Percentiles rank a stretch among this genome's conserved stretches.
Evolutionary conservation across 2,888 invertebrate genomes (phyloP).

Genomic region (Philhelius pedissequus): DNA sequence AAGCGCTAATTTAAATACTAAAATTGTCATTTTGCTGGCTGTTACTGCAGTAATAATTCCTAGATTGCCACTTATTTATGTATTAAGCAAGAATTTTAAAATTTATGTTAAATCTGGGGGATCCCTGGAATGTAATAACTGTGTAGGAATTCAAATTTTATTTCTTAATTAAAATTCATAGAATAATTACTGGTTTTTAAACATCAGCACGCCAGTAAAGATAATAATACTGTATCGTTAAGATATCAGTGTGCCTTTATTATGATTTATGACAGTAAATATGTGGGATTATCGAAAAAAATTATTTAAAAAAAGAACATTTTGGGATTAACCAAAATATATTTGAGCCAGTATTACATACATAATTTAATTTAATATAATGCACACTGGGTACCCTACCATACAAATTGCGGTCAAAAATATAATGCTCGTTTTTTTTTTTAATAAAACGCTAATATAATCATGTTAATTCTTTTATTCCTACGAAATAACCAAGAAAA

Average conservation of each 20-base stretch:
- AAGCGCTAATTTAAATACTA: slow-evolving; percentile 38
- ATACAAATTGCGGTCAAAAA: no score
- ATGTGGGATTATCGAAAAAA: background rate
- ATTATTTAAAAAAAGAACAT: no score
- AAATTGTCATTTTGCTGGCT: background rate
- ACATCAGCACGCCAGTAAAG: background rate
- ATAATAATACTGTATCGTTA: background rate
- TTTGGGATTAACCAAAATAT: no score
- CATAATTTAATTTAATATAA: no score
- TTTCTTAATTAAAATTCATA: slow-evolving; percentile 46
- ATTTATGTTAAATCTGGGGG: background rate
- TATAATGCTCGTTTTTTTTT: no score
- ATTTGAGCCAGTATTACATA: no score
- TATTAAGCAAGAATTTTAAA: background rate
- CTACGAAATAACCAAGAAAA: no score
- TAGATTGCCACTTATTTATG: slow-evolving; percentile 2
- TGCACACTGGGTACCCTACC: no score
- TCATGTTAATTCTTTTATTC: no score
- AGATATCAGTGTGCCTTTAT: background rate
- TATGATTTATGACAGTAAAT: background rate
- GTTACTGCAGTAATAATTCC: background rate
- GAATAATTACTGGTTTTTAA: slow-evolving; percentile 44
- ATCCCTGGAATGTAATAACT: background rate
- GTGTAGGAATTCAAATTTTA: slow-evolving; percentile 17
- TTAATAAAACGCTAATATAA: no score